phyloP scores from a whole-genome alignment of 2,113 vertebrate genomes.

The Chelonoidis abingdonii region DNA sequence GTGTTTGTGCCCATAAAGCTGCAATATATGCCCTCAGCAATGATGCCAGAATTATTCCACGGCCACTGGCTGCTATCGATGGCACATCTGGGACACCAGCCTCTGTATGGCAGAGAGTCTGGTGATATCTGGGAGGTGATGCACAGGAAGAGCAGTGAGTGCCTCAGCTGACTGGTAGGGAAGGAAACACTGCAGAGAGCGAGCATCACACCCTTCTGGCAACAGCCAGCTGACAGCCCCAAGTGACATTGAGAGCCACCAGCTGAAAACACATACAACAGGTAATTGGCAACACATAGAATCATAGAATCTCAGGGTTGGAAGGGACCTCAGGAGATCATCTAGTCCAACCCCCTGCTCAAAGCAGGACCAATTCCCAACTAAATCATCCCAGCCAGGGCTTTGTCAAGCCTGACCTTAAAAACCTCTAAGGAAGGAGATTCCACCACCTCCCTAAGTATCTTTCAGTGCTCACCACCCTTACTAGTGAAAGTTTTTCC shows the following conservation, averaged over 20 bases:
- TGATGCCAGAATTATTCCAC: not conserved
- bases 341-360: too few relatives aligned
- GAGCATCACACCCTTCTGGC: not conserved
- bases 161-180: not conserved
- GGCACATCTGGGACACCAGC: not conserved
- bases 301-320: too few relatives aligned
- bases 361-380: too few relatives aligned
- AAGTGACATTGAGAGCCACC: not conserved
- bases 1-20: not conserved
- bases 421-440: too few relatives aligned
- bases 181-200: not conserved
- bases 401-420: too few relatives aligned
- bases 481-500: too few relatives aligned
- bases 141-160: not conserved
- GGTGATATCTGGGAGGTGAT: not conserved
- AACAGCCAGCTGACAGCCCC: not conserved
- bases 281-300: too few relatives aligned
- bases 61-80: fast-evolving
- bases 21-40: fast-evolving
- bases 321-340: too few relatives aligned
- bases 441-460: too few relatives aligned
- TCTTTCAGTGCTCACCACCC: too few relatives aligned
- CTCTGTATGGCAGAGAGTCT: not conserved
- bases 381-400: too few relatives aligned
- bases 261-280: not conserved